A percentile compares a stretch with the other conserved stretches of the same genome.
phyloP scores from a whole-genome alignment of 1,140 invertebrate genomes.

The Ephestia elutella region DNA sequence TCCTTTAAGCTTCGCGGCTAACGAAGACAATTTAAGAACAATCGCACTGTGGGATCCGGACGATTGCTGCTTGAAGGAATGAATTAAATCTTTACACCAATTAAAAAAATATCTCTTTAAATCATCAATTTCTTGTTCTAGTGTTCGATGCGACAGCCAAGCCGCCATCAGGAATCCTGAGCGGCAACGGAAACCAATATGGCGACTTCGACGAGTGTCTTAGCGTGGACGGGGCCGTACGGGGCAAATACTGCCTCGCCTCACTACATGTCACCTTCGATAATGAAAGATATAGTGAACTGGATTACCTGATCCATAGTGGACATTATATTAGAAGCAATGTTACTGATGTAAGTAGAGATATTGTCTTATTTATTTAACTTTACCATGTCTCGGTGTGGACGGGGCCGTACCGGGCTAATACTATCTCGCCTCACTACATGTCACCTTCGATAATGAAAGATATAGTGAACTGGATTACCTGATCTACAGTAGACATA shows the following conservation, averaged over 20 bases:
- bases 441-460: conserved; percentile 63
- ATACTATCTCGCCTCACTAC: conserved; percentile 76
- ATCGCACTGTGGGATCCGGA: no score
- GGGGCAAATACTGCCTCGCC: conserved; percentile 77
- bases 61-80: no score
- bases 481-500: conserved; percentile 76
- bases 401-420: conserved; percentile 71
- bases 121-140: conserved; percentile 54
- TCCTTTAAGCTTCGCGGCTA: no score
- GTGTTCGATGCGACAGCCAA: conserved; percentile 79
- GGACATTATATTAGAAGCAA: conserved; percentile 77
- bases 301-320: conserved; percentile 75
- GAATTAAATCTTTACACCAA: no score
- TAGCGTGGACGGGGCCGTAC: conserved; percentile 55
- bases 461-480: conserved; percentile 66
- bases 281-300: conserved; percentile 49
- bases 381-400: conserved; percentile 57
- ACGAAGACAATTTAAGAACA: no score
- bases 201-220: conserved; percentile 79
- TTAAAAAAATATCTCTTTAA: no score
- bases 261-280: conserved; percentile 71
- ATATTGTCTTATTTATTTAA: neutral
- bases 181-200: conserved; percentile 78
- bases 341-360: conserved; percentile 76
- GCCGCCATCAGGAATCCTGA: conserved; percentile 76